Conservation (phyloP, 1,140 invertebrate species). For the Scylla paramamosain region DNA sequence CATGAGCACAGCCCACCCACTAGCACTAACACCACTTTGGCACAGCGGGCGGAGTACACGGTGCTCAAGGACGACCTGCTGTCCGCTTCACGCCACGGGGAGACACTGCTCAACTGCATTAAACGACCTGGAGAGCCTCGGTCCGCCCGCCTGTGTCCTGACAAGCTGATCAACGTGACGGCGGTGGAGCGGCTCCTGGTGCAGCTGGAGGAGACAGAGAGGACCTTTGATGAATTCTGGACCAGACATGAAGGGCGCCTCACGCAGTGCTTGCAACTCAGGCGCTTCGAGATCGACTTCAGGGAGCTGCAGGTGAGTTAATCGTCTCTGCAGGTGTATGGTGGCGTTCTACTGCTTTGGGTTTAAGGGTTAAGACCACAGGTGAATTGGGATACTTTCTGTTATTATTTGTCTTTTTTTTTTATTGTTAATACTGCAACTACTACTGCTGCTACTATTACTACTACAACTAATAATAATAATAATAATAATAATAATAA, state of each 20-base stretch:
- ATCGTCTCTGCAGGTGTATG: background rate
- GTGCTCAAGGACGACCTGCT: slow-evolving; percentile 89
- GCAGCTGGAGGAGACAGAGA: slow-evolving; percentile 96
- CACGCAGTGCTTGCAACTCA: slow-evolving; percentile 92
- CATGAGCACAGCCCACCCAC: no score
- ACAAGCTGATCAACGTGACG: slow-evolving; percentile 93
- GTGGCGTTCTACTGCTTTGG: background rate
- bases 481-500: no score
- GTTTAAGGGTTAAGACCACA: background rate
- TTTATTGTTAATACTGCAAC: no score
- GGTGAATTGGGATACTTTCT: no score
- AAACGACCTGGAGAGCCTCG: slow-evolving; percentile 81
- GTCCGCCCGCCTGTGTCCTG: slow-evolving; percentile 60
- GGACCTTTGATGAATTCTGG: slow-evolving; percentile 97
- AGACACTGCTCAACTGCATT: slow-evolving; percentile 88
- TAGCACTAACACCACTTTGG: background rate
- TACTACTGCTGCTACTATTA: no score
- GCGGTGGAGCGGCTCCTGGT: slow-evolving; percentile 96
- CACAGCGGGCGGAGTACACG: slow-evolving; percentile 81
- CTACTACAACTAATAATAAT: no score
- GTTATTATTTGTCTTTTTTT: no score
- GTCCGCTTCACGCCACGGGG: slow-evolving; percentile 90
- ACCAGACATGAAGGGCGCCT: slow-evolving; percentile 92
- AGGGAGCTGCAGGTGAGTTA: slow-evolving; percentile 86
- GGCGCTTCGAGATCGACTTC: slow-evolving; percentile 94